Percentiles rank a stretch among this genome's conserved stretches.
Conservation (phyloP, 2,113 vertebrate genomes). For the Coptodon bakossiorum region DNA sequence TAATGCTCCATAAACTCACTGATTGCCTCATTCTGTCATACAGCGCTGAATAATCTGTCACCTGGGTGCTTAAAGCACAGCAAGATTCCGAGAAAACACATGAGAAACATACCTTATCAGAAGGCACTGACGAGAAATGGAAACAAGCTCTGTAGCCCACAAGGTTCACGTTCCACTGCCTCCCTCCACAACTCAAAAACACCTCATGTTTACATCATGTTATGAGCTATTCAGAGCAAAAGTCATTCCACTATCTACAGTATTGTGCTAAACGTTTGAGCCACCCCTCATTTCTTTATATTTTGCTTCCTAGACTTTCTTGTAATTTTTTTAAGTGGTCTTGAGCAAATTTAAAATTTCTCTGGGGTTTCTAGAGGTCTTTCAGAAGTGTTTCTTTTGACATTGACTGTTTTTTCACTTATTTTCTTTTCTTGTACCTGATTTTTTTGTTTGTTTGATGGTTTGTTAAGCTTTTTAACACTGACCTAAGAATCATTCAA, state of each 20-base stretch:
- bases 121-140: neutral
- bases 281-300: neutral
- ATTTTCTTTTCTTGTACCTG: neutral
- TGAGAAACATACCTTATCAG: neutral
- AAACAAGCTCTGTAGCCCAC: neutral
- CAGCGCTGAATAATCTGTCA: neutral
- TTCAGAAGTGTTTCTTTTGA: neutral
- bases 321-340: neutral
- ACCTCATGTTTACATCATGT: neutral
- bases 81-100: neutral
- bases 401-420: neutral
- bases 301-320: neutral
- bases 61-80: neutral
- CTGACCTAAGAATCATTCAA: neutral
- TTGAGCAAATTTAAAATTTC: neutral
- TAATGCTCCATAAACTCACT: slow-evolving; percentile 27
- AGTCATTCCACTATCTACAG: neutral
- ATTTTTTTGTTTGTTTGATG: neutral
- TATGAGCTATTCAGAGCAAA: neutral
- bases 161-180: neutral
- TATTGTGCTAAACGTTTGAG: neutral
- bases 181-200: neutral
- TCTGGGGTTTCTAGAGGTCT: neutral
- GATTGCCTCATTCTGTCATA: slow-evolving; percentile 40
- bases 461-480: neutral